Conservation (phyloP, 92 coral and sea anemone species). For the Isaurus tuberculatus region DNA sequence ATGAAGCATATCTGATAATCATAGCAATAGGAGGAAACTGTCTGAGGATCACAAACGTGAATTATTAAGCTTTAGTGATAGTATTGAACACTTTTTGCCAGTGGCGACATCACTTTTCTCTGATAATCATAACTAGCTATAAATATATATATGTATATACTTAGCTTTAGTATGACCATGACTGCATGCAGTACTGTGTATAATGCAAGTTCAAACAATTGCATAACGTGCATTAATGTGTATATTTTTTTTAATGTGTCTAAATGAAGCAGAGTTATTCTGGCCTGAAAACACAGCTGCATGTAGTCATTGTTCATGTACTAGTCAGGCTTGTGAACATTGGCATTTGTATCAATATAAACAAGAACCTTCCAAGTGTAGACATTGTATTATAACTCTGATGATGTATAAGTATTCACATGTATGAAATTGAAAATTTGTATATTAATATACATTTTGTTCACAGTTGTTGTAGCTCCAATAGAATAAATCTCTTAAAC, state of each 20-base stretch:
- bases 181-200: not conserved
- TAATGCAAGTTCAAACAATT: slow-evolving; percentile 2
- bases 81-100: too few relatives aligned
- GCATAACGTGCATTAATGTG: not conserved
- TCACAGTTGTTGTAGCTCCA: not conserved
- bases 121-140: too few relatives aligned
- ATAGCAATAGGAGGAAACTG: too few relatives aligned
- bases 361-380: not conserved
- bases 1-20: too few relatives aligned
- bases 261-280: too few relatives aligned
- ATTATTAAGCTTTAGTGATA: too few relatives aligned
- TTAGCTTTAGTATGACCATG: not conserved
- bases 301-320: too few relatives aligned
- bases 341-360: not conserved
- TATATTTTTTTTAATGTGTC: too few relatives aligned
- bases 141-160: too few relatives aligned
- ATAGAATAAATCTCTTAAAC: not conserved
- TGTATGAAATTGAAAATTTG: not conserved
- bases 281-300: too few relatives aligned
- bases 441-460: not conserved
- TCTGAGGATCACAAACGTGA: too few relatives aligned
- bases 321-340: not conserved
- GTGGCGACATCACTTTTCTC: too few relatives aligned
- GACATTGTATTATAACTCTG: not conserved
- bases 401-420: not conserved